phyloP scores from a whole-genome alignment of 2,113 vertebrate species.

The Chunga burmeisteri region DNA sequence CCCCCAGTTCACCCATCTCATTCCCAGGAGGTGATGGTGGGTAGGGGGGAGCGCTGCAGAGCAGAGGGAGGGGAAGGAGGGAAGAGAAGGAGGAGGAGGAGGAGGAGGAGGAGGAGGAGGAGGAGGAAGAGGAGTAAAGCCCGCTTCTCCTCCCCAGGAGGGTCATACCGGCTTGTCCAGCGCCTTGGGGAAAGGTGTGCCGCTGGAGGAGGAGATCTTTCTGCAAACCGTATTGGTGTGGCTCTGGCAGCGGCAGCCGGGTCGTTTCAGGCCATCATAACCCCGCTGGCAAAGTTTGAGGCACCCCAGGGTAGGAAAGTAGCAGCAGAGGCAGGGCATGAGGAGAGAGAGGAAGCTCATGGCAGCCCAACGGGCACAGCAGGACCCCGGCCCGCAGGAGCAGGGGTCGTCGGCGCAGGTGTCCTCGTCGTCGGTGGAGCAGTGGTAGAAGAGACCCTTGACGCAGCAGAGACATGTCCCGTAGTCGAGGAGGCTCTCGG shows the following conservation, averaged over 20 bases:
- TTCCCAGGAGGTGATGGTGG: not conserved
- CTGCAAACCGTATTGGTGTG: conserved; percentile 95
- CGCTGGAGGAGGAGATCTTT: conserved; percentile 87
- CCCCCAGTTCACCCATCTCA: not conserved
- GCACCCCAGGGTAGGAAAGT: conserved; percentile 92
- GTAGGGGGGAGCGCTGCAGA: not conserved
- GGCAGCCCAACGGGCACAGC: conserved; percentile 88
- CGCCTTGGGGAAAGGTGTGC: conserved; percentile 85
- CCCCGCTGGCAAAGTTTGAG: conserved; percentile 90
- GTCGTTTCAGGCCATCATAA: conserved; percentile 87
- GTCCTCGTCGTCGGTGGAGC: conserved; percentile 96
- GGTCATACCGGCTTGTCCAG: conserved; percentile 96
- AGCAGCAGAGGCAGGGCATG: conserved; percentile 99
- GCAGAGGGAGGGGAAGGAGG: not conserved
- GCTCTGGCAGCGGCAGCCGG: conserved; percentile 95
- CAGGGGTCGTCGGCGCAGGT: conserved; percentile 96
- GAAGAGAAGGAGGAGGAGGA: not conserved
- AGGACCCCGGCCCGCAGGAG: conserved; percentile 86
- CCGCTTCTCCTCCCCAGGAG: conserved; percentile 24
- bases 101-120: not conserved
- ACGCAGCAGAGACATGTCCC: conserved; percentile 95
- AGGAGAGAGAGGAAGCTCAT: conserved; percentile 90
- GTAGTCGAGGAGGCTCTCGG: conserved; percentile 88
- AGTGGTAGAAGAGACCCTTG: conserved; percentile 97
- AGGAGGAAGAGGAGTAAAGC: conserved; percentile 25